These are phyloP conservation scores for Cardiocondyla obscurior DNA, from an alignment of 1,140 invertebrate species.

Conservation along the genomic window DNA sequence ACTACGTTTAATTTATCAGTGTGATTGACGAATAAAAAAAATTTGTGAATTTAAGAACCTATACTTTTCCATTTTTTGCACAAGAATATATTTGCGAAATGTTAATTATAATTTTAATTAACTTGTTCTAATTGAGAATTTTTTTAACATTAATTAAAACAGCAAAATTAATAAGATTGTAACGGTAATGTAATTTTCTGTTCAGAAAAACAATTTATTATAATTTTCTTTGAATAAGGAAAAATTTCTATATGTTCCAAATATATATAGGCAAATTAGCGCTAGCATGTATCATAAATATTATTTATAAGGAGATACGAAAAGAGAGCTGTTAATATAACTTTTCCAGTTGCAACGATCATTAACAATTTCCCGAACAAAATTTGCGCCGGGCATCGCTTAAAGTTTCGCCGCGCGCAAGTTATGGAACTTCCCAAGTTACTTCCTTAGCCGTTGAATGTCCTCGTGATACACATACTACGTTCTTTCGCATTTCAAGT, in stretches of 20 bases:
- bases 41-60: too few species aligned
- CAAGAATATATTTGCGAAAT: not conserved
- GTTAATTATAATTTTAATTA: not conserved
- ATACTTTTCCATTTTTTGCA: not conserved
- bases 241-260: not conserved
- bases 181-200: not conserved
- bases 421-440: constrained; percentile 24
- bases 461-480: constrained; percentile 22
- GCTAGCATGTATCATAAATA: not conserved
- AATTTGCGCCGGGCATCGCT: constrained; percentile 12
- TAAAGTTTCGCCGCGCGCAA: constrained; percentile 30
- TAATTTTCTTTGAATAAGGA: not conserved
- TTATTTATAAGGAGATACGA: not conserved
- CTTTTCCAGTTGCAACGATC: constrained; percentile 26
- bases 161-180: not conserved
- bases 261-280: not conserved
- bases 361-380: constrained; percentile 44
- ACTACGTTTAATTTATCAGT: not conserved
- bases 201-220: not conserved
- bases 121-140: not conserved
- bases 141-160: not conserved
- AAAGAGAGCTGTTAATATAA: constrained; percentile 20
- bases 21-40: not conserved
- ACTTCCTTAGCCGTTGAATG: constrained; percentile 26
- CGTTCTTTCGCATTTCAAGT: constrained; percentile 32